A percentile compares a stretch with the other conserved stretches of the same genome.
Evolutionary conservation across 2,888 invertebrate species (phyloP).

Genomic region (Phorcus lineatus): DNA sequence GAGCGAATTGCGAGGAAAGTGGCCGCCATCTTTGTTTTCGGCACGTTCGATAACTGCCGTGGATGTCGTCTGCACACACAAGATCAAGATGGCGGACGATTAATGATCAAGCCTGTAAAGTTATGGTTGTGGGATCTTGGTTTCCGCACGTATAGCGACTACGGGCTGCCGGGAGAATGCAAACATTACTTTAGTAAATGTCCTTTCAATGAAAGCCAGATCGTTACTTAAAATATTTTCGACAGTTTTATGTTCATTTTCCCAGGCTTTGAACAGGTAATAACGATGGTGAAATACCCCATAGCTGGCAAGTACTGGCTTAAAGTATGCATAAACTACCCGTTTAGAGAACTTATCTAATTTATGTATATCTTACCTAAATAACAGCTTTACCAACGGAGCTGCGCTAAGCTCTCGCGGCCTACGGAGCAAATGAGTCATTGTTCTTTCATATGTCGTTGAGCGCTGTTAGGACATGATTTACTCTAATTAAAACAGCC

Average conservation of each 20-base stretch:
- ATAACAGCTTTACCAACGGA: neutral
- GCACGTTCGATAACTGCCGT: neutral
- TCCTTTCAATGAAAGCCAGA: constrained; percentile 2
- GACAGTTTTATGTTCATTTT: neutral
- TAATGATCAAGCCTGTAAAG: neutral
- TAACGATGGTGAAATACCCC: neutral
- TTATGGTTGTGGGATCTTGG: neutral
- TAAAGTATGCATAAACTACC: neutral
- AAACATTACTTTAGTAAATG: constrained; percentile 5
- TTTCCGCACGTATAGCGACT: constrained; percentile 6
- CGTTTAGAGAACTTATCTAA: neutral
- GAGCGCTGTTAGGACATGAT: too few species aligned
- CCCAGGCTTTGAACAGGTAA: neutral
- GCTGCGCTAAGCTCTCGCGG: too few species aligned
- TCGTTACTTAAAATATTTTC: constrained; percentile 5
- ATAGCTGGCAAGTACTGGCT: neutral
- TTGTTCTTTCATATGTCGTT: too few species aligned
- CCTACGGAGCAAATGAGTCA: too few species aligned
- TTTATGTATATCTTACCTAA: neutral
- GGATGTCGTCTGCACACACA: constrained; percentile 4
- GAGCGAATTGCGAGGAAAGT: neutral
- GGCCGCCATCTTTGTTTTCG: constrained; percentile 1
- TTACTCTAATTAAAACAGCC: too few species aligned
- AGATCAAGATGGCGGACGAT: constrained; percentile 12
- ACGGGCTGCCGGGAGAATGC: constrained; percentile 10